Evolutionary conservation across 1,140 invertebrate species (phyloP).

Genomic region (Helicoverpa armigera): DNA sequence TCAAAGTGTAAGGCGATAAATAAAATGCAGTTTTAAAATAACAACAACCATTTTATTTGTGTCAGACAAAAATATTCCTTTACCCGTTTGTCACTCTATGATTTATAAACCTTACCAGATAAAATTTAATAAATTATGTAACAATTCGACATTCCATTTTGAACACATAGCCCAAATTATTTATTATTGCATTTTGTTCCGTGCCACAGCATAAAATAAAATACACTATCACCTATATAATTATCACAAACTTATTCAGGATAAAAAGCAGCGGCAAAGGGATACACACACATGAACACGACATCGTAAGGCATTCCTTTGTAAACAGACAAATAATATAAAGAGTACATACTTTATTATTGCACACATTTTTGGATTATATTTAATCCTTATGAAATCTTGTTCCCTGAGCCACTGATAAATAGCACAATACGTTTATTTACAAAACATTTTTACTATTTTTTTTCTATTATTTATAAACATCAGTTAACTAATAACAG

Average conservation of each 20-base stretch:
- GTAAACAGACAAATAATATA: background rate
- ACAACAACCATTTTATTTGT: constrained; percentile 74
- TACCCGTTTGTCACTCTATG: constrained; percentile 60
- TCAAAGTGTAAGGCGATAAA: constrained; percentile 15
- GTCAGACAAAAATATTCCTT: constrained; percentile 69
- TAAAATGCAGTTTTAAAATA: constrained; percentile 61
- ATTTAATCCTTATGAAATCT: background rate
- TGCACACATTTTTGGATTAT: background rate
- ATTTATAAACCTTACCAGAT: constrained; percentile 47
- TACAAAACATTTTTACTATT: constrained; percentile 30
- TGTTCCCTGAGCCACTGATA: constrained; percentile 8
- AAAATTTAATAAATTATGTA: constrained; percentile 48
- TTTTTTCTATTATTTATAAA: background rate
- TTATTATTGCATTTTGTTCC: constrained; percentile 33
- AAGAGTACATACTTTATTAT: background rate
- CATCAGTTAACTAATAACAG: constrained; percentile 29
- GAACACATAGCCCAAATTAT: constrained; percentile 38
- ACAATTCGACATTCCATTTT: constrained; percentile 37
- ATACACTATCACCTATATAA: constrained; percentile 43
- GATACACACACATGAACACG: no score
- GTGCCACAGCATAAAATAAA: constrained; percentile 38
- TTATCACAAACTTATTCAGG: constrained; percentile 46
- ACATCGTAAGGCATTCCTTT: background rate
- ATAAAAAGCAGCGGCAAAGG: constrained; percentile 21
- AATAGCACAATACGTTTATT: constrained; percentile 24